Conservation (phyloP, 2,113 vertebrate species). For the Sceloporus tristichus region DNA sequence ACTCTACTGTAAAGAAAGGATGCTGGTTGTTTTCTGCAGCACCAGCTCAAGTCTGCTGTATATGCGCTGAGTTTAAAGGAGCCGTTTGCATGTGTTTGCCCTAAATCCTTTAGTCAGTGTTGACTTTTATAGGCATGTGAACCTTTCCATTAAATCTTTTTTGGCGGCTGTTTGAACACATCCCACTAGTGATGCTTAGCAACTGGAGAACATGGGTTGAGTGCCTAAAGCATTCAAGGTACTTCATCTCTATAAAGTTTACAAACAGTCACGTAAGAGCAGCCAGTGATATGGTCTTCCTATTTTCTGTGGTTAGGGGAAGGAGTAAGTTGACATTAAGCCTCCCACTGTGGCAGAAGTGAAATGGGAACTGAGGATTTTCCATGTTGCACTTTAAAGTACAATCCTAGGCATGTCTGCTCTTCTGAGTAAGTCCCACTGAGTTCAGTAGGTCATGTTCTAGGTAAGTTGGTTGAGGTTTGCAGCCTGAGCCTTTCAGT, state of each 20-base stretch:
- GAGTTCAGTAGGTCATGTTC: background rate
- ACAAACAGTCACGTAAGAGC: background rate
- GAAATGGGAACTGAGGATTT: background rate
- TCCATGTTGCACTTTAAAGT: background rate
- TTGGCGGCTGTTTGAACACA: constrained; percentile 46
- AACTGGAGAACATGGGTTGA: background rate
- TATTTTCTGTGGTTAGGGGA: background rate
- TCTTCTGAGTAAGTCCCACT: background rate
- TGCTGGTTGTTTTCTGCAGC: constrained; percentile 40
- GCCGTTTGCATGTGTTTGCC: background rate
- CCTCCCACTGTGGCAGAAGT: background rate
- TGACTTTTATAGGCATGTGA: constrained; percentile 17
- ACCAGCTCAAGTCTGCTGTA: constrained; percentile 11
- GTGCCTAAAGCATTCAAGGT: background rate
- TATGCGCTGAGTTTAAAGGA: constrained; percentile 21
- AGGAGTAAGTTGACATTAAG: background rate
- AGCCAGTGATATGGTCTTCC: background rate
- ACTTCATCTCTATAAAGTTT: background rate
- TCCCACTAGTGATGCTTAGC: background rate
- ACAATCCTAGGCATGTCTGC: background rate
- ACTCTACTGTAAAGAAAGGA: constrained; percentile 60
- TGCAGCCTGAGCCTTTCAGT: background rate
- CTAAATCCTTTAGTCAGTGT: constrained; percentile 24
- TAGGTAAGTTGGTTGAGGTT: background rate
- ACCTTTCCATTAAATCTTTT: constrained; percentile 14